phyloP scores from a whole-genome alignment of 2,797 vertebrate genomes.

The Brachymystax lenok region DNA sequence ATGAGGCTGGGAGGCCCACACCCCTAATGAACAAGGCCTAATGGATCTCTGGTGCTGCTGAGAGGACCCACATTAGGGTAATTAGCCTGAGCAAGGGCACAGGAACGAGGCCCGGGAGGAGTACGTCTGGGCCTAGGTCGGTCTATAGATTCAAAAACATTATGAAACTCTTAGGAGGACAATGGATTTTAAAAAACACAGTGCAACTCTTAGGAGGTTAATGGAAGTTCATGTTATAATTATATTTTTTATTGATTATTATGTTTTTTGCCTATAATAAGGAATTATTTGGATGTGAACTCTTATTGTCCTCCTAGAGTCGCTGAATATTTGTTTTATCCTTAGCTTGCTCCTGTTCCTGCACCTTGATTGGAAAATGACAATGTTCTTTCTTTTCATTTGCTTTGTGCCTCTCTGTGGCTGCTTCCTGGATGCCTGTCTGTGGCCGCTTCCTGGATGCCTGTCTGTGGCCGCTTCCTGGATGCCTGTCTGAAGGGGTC shows the following conservation, averaged over 20 bases:
- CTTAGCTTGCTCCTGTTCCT: not conserved
- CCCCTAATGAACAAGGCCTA: slow-evolving; percentile 60
- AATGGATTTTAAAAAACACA: not conserved
- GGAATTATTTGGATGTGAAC: not conserved
- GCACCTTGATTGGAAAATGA: not conserved
- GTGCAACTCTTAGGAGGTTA: too few species aligned
- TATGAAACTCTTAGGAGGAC: not conserved
- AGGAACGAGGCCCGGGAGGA: slow-evolving; percentile 48
- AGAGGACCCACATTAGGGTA: slow-evolving; percentile 57
- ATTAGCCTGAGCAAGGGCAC: slow-evolving; percentile 56
- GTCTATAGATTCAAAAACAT: not conserved
- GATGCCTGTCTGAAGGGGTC: too few species aligned
- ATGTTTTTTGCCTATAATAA: not conserved
- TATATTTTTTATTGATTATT: not conserved
- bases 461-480: too few species aligned
- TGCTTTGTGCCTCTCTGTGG: not conserved
- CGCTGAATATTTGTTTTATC: not conserved
- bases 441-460: too few species aligned
- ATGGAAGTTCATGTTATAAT: not conserved
- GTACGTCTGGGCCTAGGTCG: not conserved
- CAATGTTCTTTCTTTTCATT: not conserved
- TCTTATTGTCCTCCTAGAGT: not conserved
- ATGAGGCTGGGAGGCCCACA: slow-evolving; percentile 27
- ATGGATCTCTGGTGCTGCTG: slow-evolving; percentile 56
- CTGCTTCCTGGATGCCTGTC: too few species aligned